A percentile compares a stretch with the other conserved stretches of the same genome.
phyloP scores from a whole-genome alignment of 2,797 vertebrate species.

The Okamejei kenojei region DNA sequence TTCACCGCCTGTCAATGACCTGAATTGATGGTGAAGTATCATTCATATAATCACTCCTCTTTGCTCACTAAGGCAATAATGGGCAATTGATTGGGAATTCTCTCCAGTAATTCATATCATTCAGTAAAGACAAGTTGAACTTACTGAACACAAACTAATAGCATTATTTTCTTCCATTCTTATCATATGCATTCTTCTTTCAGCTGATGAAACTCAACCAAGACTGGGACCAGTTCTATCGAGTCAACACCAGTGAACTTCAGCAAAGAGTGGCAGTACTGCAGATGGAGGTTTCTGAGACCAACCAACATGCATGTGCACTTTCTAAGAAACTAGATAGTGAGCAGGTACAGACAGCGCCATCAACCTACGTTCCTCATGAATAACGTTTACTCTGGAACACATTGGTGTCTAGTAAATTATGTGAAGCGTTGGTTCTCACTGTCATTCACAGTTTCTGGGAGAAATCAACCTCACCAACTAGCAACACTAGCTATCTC shows the following conservation, averaged over 20 bases:
- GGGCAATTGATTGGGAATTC: not conserved
- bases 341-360: slow-evolving; percentile 56
- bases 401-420: not conserved
- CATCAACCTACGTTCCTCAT: too few relatives aligned
- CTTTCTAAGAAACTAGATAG: slow-evolving; percentile 66
- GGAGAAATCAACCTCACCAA: not conserved
- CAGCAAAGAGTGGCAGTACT: slow-evolving; percentile 57
- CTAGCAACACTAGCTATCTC: not conserved
- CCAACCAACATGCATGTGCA: slow-evolving; percentile 60
- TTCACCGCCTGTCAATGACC: too few relatives aligned
- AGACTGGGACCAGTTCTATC: slow-evolving; percentile 73
- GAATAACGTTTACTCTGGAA: not conserved
- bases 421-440: not conserved
- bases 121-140: not conserved
- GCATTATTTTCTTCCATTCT: not conserved
- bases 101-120: not conserved
- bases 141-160: not conserved
- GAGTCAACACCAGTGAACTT: slow-evolving; percentile 55
- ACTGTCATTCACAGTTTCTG: not conserved
- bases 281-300: slow-evolving; percentile 55
- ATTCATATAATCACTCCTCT: not conserved
- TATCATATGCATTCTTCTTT: slow-evolving; percentile 36
- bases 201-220: slow-evolving; percentile 74
- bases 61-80: not conserved
- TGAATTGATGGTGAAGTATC: not conserved